Evolutionary conservation across 2,113 vertebrate genomes (phyloP), one percentile per base, ranked within the genome.

Genomic region (Romanogobio albipinnatus): DNA sequence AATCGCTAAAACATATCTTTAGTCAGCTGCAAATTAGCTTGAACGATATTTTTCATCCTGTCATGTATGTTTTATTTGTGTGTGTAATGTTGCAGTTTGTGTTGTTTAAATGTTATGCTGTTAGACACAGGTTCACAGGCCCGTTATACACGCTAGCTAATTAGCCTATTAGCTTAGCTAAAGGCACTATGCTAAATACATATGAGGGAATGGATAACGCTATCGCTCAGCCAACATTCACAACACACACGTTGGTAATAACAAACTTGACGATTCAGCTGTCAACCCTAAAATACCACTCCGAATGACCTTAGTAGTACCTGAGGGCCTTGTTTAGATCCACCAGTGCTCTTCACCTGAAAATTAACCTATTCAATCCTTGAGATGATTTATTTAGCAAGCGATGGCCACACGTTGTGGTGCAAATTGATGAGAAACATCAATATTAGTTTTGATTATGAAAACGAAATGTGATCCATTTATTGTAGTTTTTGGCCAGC

Each of bases 91-190:
- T 53, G 0, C 10, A 39, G 10, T 11, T 14, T 33, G 4, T 58
- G 26, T 22, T 19, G 14, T 33, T 78, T 7, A 43, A 59, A 59
- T 77, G 53, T 22, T 14, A n/a, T 26, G 4, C 10, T 9, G 26
- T 68, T 68, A 66, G 19, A n/a, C 59, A n/a, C n/a, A n/a, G 24
- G 17, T 13, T 53, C 53, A 8, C 10, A 53, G 62, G 62, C 79
- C 79, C 61, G 24, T 68, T 68, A 53, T 53, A 15, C 24, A 33
- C 29, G 78, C 26, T 81, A 64, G 43, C 36, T 45, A 66, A 74
- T 84, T 88, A 90, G 85, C 88, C 88, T 91, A 91, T 89, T 90
- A 90, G 79, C 59, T 53, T 68, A 36, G 15, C 79, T 45, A 6
- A 17, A 81, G n/a, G 49, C 24, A 66, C 9, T 29, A n/a, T 36